A percentile compares a stretch with the other conserved stretches of the same genome.
These are phyloP conservation scores for Halesus radiatus DNA, from an alignment of 1,140 invertebrate genomes.

Conservation along the genomic window DNA sequence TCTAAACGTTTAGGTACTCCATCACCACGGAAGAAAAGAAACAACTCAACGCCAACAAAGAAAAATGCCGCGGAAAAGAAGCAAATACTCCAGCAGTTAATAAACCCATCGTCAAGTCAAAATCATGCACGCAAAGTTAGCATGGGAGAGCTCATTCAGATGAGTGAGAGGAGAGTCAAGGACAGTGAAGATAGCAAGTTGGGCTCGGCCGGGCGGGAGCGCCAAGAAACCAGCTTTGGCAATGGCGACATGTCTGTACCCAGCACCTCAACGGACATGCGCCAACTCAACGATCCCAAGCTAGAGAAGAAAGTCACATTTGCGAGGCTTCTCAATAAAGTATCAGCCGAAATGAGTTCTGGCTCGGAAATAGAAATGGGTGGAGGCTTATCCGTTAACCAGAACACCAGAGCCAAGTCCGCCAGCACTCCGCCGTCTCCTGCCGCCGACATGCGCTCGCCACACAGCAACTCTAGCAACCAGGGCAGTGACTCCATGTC, in stretches of 20 bases:
- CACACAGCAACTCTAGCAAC: constrained; percentile 76
- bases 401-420: constrained; percentile 63
- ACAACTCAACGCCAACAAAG: constrained; percentile 79
- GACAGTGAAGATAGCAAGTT: constrained; percentile 48
- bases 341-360: constrained; percentile 80
- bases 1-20: constrained; percentile 72
- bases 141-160: constrained; percentile 78
- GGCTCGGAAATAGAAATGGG: constrained; percentile 76
- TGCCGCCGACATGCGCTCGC: constrained; percentile 71
- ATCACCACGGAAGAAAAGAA: constrained; percentile 79
- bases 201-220: constrained; percentile 61
- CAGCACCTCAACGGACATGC: constrained; percentile 68
- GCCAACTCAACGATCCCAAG: constrained; percentile 73
- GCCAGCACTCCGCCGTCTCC: constrained; percentile 70
- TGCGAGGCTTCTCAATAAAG: constrained; percentile 79
- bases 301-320: constrained; percentile 84
- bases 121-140: constrained; percentile 72
- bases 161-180: constrained; percentile 73
- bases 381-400: constrained; percentile 59
- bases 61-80: constrained; percentile 80
- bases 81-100: constrained; percentile 81
- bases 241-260: constrained; percentile 64
- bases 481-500: constrained; percentile 80
- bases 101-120: constrained; percentile 68
- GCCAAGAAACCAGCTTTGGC: constrained; percentile 73